Percentiles rank a stretch among this genome's conserved stretches.
Evolutionary conservation across 2,113 vertebrate species (phyloP).

Genomic region (Tringa solitaria): DNA sequence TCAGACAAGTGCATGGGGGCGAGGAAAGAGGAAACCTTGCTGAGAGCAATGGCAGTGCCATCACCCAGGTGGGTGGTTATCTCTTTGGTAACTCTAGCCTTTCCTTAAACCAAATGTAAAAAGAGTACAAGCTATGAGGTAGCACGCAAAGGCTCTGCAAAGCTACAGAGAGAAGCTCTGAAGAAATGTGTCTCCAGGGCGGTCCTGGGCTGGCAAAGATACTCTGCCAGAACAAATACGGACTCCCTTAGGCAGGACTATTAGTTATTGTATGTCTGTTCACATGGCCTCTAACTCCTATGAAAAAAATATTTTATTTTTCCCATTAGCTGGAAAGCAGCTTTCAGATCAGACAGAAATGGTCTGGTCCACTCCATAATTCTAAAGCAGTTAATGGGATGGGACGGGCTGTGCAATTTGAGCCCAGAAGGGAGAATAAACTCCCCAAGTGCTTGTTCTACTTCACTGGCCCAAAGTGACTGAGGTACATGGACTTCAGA

Average conservation of each 20-base stretch:
- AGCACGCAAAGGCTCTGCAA: not conserved
- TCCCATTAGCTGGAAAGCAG: not conserved
- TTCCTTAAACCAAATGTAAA: not conserved
- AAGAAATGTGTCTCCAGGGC: not conserved
- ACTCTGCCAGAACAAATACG: not conserved
- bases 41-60: not conserved
- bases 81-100: not conserved
- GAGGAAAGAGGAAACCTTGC: not conserved
- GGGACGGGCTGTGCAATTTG: not conserved
- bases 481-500: not conserved
- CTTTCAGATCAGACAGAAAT: not conserved
- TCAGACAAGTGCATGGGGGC: not conserved
- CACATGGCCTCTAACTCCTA: not conserved
- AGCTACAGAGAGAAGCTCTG: not conserved
- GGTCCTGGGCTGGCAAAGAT: not conserved
- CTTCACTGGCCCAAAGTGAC: not conserved
- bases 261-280: accelerated
- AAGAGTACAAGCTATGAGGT: not conserved
- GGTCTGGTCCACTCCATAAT: not conserved
- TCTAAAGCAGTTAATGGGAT: not conserved
- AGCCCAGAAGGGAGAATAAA: not conserved
- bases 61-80: not conserved
- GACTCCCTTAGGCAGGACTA: not conserved
- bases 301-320: not conserved
- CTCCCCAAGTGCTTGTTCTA: not conserved